Conservation (phyloP, 2,113 vertebrate species). For the Pungitius pungitius region DNA sequence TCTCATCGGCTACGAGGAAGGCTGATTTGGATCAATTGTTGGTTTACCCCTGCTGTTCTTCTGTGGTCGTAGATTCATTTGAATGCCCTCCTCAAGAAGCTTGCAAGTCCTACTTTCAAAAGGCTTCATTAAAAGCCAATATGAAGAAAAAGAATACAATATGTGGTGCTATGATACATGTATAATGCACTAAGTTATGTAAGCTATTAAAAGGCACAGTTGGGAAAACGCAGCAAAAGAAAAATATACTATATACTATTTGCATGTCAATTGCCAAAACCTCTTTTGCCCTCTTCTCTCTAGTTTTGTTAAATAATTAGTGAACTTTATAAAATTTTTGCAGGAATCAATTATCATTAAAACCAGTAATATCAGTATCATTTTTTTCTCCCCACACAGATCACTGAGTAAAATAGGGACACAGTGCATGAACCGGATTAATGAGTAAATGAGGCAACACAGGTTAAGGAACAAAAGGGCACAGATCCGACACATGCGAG, state of each 20-base stretch:
- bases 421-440: neutral
- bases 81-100: constrained; percentile 11
- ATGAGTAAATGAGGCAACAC: constrained; percentile 37
- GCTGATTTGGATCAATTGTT: constrained; percentile 48
- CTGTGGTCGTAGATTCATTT: constrained; percentile 47
- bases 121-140: constrained; percentile 40
- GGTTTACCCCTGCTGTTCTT: constrained; percentile 36
- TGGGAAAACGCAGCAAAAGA: neutral
- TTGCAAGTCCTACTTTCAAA: constrained; percentile 21
- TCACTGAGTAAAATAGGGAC: constrained; percentile 12
- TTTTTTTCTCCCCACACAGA: constrained; percentile 14
- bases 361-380: constrained; percentile 7
- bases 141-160: constrained; percentile 19
- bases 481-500: constrained; percentile 39
- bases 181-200: neutral
- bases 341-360: constrained; percentile 12
- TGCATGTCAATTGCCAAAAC: neutral
- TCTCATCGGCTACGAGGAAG: constrained; percentile 24
- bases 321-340: neutral
- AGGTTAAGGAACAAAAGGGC: constrained; percentile 13
- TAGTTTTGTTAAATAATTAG: neutral
- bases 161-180: neutral
- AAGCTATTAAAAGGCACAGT: neutral
- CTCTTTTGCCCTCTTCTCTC: neutral
- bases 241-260: neutral